These are phyloP conservation scores for Philereme transversata DNA, from an alignment of 2,888 invertebrate species.

Conservation along the genomic window DNA sequence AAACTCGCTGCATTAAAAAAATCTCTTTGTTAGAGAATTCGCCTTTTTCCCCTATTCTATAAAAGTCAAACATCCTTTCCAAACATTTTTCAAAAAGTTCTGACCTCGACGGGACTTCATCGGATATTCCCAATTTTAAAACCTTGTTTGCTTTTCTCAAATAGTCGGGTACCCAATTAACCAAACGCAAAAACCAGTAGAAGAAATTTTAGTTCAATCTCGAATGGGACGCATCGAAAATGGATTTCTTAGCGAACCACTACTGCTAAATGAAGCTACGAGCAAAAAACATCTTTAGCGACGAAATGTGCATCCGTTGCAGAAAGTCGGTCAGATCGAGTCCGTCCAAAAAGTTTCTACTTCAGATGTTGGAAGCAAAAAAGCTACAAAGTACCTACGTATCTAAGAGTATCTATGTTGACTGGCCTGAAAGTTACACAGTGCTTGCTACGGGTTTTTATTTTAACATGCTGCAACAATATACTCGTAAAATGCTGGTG, in stretches of 20 bases:
- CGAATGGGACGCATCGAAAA: constrained; percentile 12
- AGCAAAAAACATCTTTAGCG: constrained; percentile 40
- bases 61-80: constrained; percentile 10
- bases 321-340: constrained; percentile 56
- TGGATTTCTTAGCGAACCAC: constrained; percentile 20
- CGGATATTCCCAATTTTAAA: too few species aligned
- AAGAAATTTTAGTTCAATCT: constrained; percentile 3
- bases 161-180: not conserved
- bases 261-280: constrained; percentile 30
- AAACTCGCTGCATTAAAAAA: not conserved
- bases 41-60: constrained; percentile 5
- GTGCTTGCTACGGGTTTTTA: constrained; percentile 8
- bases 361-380: constrained; percentile 47
- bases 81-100: constrained; percentile 4
- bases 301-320: constrained; percentile 54
- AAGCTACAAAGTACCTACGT: constrained; percentile 26
- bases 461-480: not conserved
- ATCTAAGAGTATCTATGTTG: constrained; percentile 40
- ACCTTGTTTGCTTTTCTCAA: not conserved
- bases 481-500: too few species aligned
- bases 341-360: constrained; percentile 54
- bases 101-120: too few species aligned
- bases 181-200: constrained; percentile 4
- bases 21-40: constrained; percentile 11
- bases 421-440: constrained; percentile 35